Evolutionary conservation across 2,888 invertebrate species (phyloP).

Genomic region (Caenorhabditis sp.): DNA sequence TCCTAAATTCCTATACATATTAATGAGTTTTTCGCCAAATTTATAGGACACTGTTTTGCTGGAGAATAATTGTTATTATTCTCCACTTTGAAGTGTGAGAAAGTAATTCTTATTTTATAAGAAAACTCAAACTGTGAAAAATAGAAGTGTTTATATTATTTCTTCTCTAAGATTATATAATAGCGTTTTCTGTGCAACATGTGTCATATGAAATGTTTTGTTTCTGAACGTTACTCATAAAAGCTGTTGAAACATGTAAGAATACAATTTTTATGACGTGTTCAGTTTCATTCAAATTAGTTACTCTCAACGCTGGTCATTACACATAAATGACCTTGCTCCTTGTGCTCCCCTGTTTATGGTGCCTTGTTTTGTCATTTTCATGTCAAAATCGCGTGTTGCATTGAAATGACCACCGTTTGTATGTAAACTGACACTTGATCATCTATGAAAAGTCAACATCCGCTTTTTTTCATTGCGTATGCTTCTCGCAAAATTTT

Average conservation of each 20-base stretch:
- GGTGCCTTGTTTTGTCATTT: not conserved
- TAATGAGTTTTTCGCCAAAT: too few species aligned
- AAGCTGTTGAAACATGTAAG: not conserved
- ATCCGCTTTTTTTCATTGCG: not conserved
- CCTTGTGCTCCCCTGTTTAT: not conserved
- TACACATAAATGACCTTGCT: too few species aligned
- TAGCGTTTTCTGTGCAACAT: too few species aligned
- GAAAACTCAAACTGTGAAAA: too few species aligned
- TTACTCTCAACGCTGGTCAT: not conserved
- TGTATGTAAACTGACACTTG: conserved; percentile 1
- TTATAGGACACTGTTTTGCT: not conserved
- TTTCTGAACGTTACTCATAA: not conserved
- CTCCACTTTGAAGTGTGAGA: not conserved
- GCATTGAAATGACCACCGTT: not conserved
- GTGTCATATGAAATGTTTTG: too few species aligned
- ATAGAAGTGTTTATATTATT: too few species aligned
- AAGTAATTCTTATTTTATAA: too few species aligned
- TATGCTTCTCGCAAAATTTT: not conserved
- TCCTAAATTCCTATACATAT: not conserved
- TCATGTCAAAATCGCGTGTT: not conserved
- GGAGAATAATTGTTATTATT: not conserved
- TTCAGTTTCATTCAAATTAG: too few species aligned
- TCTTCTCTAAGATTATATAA: too few species aligned
- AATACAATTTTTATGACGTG: not conserved
- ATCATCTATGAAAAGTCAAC: not conserved